Percentiles rank a stretch among this genome's conserved stretches.
Conservation (phyloP, 1,140 invertebrate species). For the Ceratina japonica region DNA sequence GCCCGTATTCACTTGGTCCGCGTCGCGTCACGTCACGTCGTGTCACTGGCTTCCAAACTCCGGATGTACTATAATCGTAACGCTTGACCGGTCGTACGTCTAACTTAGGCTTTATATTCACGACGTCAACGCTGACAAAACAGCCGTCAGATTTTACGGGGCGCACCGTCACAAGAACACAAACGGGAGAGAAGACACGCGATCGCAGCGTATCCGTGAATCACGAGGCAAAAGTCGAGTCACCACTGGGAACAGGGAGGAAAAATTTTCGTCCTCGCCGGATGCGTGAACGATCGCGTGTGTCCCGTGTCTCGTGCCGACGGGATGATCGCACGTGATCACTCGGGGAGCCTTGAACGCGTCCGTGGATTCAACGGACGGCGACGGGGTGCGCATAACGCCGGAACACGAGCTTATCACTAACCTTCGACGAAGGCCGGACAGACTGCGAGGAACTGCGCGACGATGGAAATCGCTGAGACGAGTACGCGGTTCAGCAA, state of each 20-base stretch:
- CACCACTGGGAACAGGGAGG: not conserved
- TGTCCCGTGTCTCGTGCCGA: too few species aligned
- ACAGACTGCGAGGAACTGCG: slow-evolving; percentile 58
- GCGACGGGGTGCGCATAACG: too few species aligned
- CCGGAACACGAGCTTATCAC: slow-evolving; percentile 49
- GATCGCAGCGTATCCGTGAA: not conserved
- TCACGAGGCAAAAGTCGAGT: not conserved
- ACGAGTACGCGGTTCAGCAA: slow-evolving; percentile 73
- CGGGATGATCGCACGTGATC: slow-evolving; percentile 5
- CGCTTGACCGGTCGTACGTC: too few species aligned
- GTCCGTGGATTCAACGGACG: not conserved
- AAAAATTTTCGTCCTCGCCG: not conserved
- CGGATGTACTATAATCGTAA: not conserved
- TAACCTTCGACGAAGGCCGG: slow-evolving; percentile 70
- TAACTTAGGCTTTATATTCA: too few species aligned
- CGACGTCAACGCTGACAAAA: not conserved
- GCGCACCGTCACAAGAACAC: not conserved
- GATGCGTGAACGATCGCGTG: not conserved
- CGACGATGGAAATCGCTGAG: slow-evolving; percentile 65
- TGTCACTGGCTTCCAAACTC: slow-evolving; percentile 20
- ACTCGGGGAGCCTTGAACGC: not conserved
- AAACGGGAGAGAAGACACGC: not conserved
- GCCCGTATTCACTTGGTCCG: slow-evolving; percentile 17
- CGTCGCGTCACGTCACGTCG: slow-evolving; percentile 8
- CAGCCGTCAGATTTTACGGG: not conserved